phyloP scores from a whole-genome alignment of 2,113 vertebrate species.

The Gadus macrocephalus region DNA sequence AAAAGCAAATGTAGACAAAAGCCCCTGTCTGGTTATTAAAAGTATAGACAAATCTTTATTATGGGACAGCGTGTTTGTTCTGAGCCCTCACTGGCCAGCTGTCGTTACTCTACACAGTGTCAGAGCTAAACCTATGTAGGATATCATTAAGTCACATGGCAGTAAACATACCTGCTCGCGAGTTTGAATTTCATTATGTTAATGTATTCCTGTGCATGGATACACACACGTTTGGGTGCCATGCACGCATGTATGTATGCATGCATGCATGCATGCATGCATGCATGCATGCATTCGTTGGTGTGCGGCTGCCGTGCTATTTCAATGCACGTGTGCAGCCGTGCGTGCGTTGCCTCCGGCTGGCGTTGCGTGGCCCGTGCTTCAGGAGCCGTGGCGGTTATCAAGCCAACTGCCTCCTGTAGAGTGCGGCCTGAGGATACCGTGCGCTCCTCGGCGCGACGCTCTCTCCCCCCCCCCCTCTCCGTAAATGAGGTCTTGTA shows the following conservation, averaged over 20 bases:
- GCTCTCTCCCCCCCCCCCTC: background rate
- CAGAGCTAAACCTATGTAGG: too few relatives aligned
- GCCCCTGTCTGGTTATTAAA: too few relatives aligned
- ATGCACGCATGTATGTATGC: constrained; percentile 1
- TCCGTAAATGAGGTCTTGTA: background rate
- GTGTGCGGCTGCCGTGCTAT: background rate
- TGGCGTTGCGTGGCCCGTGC: constrained; percentile 4
- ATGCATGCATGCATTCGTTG: background rate
- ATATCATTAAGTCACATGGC: too few relatives aligned
- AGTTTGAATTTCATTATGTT: too few relatives aligned
- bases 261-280: background rate
- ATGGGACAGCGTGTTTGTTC: too few relatives aligned
- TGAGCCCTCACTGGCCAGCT: too few relatives aligned
- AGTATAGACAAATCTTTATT: too few relatives aligned
- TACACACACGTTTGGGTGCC: background rate
- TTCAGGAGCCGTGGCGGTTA: constrained; percentile 1
- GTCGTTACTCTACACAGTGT: too few relatives aligned
- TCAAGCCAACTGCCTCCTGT: constrained; percentile 9
- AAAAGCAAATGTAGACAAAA: too few relatives aligned
- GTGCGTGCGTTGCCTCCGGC: background rate
- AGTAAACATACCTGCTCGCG: too few relatives aligned
- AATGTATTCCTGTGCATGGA: too few relatives aligned
- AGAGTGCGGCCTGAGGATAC: constrained; percentile 8
- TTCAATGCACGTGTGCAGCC: background rate
- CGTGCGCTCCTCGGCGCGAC: background rate